Conservation (phyloP, 2,888 invertebrate genomes). For the Drosophila testacea region DNA sequence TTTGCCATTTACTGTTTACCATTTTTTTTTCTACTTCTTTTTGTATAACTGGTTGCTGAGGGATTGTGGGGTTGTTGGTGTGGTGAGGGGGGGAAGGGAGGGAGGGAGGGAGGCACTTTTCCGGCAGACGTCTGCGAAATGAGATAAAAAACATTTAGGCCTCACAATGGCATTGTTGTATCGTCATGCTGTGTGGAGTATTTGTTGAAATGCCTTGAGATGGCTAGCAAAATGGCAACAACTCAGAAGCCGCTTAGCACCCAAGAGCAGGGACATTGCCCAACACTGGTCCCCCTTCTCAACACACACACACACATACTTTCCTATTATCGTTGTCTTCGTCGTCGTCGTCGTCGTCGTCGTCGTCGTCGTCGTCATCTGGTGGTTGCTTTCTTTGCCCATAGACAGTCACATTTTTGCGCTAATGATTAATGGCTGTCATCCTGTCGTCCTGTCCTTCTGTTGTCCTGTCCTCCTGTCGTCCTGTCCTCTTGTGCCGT, state of each 20-base stretch:
- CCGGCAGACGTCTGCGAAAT: slow-evolving; percentile 71
- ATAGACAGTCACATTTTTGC: slow-evolving; percentile 57
- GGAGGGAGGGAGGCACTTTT: slow-evolving; percentile 13
- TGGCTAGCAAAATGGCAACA: slow-evolving; percentile 40
- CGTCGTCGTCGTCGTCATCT: slow-evolving; percentile 20
- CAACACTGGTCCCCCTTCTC: slow-evolving; percentile 11
- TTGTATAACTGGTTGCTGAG: slow-evolving; percentile 12
- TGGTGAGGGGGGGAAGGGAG: background rate
- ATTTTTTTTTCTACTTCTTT: background rate
- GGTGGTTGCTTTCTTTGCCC: slow-evolving; percentile 49
- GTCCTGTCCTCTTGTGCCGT: background rate
- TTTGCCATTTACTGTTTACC: slow-evolving; percentile 35
- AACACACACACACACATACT: background rate
- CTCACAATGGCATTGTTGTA: slow-evolving; percentile 68
- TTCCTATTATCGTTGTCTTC: slow-evolving; percentile 13
- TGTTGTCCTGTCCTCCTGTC: slow-evolving; percentile 3
- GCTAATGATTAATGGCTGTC: slow-evolving; percentile 79
- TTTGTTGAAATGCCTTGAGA: slow-evolving; percentile 23
- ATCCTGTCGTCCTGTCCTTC: slow-evolving; percentile 34
- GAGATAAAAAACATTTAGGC: slow-evolving; percentile 72
- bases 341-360: slow-evolving; percentile 20
- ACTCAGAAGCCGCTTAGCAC: slow-evolving; percentile 64
- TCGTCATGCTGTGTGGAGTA: slow-evolving; percentile 41
- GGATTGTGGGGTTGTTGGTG: background rate
- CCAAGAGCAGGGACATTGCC: slow-evolving; percentile 17